Percentiles rank a stretch among this genome's conserved stretches.
phyloP scores from a whole-genome alignment of 2,888 invertebrate species.

The Punctoribates punctum region DNA sequence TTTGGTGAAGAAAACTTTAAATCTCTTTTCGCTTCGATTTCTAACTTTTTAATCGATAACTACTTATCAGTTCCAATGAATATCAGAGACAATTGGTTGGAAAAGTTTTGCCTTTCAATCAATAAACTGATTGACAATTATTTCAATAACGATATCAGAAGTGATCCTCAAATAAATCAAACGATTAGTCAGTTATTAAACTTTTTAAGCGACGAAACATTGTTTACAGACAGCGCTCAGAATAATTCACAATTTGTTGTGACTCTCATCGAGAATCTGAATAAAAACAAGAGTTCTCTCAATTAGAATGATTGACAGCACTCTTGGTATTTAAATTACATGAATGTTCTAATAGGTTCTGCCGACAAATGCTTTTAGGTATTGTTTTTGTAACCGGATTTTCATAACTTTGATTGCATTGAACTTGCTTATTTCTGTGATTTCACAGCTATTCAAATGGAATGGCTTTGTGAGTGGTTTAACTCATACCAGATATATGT shows the following conservation, averaged over 20 bases:
- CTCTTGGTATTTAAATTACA: no score
- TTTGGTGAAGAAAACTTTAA: conserved; percentile 8
- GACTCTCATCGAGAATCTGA: neutral
- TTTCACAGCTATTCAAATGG: no score
- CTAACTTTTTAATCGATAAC: neutral
- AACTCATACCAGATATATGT: no score
- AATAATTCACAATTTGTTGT: neutral
- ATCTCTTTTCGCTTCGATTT: conserved; percentile 10
- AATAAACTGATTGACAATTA: neutral
- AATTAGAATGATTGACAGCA: no score
- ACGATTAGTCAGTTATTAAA: neutral
- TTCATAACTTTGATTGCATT: no score
- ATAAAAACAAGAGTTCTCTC: neutral
- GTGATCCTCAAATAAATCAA: neutral
- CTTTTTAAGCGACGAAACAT: neutral
- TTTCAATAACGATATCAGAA: neutral
- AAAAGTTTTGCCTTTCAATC: conserved; percentile 17
- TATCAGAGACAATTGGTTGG: conserved; percentile 15
- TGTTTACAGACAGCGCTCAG: neutral
- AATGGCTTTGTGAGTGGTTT: no score
- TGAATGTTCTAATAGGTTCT: no score
- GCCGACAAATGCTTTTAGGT: no score
- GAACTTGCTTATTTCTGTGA: no score
- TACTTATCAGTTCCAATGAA: neutral
- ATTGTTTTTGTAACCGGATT: no score